Conservation (phyloP, 2,797 vertebrate genomes). For the Argentina silus region DNA sequence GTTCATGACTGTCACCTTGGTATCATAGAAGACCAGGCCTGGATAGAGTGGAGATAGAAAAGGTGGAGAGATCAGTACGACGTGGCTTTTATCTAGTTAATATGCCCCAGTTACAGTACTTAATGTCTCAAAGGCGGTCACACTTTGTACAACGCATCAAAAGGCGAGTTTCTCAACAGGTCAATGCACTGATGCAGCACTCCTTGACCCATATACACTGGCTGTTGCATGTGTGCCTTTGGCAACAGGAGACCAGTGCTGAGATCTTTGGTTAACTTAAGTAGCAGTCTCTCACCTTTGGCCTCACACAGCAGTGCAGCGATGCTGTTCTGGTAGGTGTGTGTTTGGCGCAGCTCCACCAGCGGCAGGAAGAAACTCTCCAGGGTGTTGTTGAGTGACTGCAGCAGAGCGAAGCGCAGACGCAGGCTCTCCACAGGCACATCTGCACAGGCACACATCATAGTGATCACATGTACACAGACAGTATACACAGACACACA, state of each 20-base stretch:
- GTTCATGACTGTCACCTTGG: constrained; percentile 96
- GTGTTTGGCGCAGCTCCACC: constrained; percentile 91
- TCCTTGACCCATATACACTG: neutral
- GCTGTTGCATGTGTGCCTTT: neutral
- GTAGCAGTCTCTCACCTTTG: constrained; percentile 82
- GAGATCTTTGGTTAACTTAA: neutral
- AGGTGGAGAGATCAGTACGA: neutral
- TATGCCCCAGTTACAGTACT: neutral
- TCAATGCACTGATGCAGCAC: neutral
- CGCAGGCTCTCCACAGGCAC: constrained; percentile 92
- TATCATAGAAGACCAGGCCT: constrained; percentile 96
- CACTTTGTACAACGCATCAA: neutral
- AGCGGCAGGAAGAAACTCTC: constrained; percentile 96
- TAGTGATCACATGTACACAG: neutral
- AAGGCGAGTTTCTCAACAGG: constrained; percentile 1
- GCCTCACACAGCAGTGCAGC: constrained; percentile 88
- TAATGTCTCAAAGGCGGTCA: neutral
- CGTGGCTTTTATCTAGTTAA: constrained; percentile 5
- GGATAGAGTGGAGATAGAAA: constrained; percentile 13
- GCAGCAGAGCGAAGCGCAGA: constrained; percentile 92
- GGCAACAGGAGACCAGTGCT: neutral
- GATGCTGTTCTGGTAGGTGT: constrained; percentile 88
- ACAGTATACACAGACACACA: neutral
- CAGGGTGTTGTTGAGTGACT: constrained; percentile 94
- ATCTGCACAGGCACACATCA: constrained; percentile 62